These are phyloP conservation scores for Poecilia velifera DNA, from an alignment of 2,797 vertebrate species.

Conservation along the genomic window DNA sequence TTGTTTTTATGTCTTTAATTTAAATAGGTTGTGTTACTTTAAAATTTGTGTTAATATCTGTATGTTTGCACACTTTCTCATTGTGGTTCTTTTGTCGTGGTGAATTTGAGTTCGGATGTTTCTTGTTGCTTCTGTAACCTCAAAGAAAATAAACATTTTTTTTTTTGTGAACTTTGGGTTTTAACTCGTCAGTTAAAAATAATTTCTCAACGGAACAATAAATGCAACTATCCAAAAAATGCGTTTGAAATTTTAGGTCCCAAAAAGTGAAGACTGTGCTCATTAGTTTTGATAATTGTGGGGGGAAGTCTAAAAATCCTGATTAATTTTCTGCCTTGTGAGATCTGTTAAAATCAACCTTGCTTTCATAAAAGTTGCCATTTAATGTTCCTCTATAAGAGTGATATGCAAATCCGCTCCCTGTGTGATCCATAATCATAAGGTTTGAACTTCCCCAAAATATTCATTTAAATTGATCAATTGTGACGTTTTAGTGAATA, in stretches of 20 bases:
- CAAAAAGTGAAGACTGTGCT: background rate
- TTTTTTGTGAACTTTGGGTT: slow-evolving; percentile 26
- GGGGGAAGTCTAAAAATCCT: background rate
- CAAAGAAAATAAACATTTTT: slow-evolving; percentile 59
- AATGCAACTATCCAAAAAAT: background rate
- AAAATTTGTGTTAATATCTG: slow-evolving; percentile 4
- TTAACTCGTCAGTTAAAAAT: background rate
- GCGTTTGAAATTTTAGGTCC: background rate
- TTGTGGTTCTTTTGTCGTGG: slow-evolving; percentile 4
- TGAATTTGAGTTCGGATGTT: slow-evolving; percentile 20
- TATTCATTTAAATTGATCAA: background rate
- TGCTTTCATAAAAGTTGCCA: background rate
- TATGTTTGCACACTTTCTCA: slow-evolving; percentile 28
- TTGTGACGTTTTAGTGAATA: too few relatives aligned
- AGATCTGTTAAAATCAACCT: background rate
- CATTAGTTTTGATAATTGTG: background rate
- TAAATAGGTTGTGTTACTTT: slow-evolving; percentile 9
- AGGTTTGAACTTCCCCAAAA: background rate
- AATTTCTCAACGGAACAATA: background rate
- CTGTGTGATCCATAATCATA: background rate
- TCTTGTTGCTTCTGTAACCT: slow-evolving; percentile 11
- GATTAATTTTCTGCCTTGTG: background rate
- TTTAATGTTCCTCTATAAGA: background rate
- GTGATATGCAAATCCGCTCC: background rate
- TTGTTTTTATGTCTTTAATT: slow-evolving; percentile 49